Evolutionary conservation across 1,140 invertebrate genomes (phyloP), one percentile per base, ranked within the genome.

Genomic region (Nixonia krombeini): DNA sequence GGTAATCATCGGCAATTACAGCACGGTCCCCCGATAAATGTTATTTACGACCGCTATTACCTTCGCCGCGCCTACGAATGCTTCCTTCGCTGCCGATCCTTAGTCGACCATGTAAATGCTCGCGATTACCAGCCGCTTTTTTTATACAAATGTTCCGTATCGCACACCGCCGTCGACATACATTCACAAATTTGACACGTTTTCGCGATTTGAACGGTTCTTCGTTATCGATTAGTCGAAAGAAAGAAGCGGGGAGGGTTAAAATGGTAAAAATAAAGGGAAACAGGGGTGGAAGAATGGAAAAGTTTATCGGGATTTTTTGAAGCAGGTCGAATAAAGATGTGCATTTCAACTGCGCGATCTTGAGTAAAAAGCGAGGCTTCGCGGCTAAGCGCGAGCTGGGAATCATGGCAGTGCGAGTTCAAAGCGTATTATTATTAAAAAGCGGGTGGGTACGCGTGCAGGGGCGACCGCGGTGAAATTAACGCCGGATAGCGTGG

Each of bases 1-100:
- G 53, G 61, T 73, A 80, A 80, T 80, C 72, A 79, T 74, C 56
- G 72, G 70, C 76, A 78, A 81, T 80, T 82, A 81, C 72, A 73
- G 37, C 51, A 53, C 53, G 13, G 33, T 8, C 59, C 26, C 31
- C 38, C 52, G 59, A 73, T 73, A 77, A 79, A 71, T 69, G 67
- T 75, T 80, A 80, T 81, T 81, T 81, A 82, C 73, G 72, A 66
- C 66, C 33, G 8, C 64, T 61, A 81, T 80, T 81, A 81, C 50
- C 66, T 28, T 35, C 21, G 74, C 59, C 79, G 55, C 76, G 52
- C 76, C 79, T 77, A 35, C 13, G 31, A 59, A 53, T 33, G 28
- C 57, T 59, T 44, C 18, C 33, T 26, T 25, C 55, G 42, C 47
- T 16, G 26, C 46, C 17, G 25, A 50, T 13, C 8, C 13, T 46